Base-by-base conservation (phyloP, 2,113 vertebrate genomes). In the Phalacrocorax brasilianus region DNA sequence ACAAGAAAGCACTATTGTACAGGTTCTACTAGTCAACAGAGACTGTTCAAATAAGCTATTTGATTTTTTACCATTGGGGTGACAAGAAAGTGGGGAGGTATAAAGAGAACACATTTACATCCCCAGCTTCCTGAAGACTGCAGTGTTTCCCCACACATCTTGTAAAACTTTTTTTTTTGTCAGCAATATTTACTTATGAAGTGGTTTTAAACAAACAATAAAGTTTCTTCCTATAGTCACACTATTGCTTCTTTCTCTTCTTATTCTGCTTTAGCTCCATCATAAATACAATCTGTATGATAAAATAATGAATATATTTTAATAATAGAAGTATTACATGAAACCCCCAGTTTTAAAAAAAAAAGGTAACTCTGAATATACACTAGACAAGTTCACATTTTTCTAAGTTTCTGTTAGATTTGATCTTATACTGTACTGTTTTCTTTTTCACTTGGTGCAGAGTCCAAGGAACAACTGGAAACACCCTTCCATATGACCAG, bases 291-390 rank as follows among this genome's bases (percentile, higher is more conserved):
- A 71, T 55, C 8, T 28, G 5, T 38, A 44, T 7, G 8, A 45
- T 47, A 71, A 83, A 92, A 58, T 19, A 11, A 47, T 24, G 38
- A 38, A 38, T 38, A 38, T 67, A 38, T 26, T 86, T 47, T 65
- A 87, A 55, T 62, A 61, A 71, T 24, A 38, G 33, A 73, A 67
- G 66, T 0, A 2, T 33, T 16, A 28, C 24, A 58, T 17, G 45
- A 72, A 63, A 14, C 2, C 14, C 14, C 15, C 5, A 2, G 18
- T n/a, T 35, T 61, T 40, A 56, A 30, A 7, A 28, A 20, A 35
- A 45, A 8, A 5, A 8, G 0, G 0, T 35, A 45, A 14, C 17
- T 56, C 42, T 63, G n/a, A 77, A 67, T 12, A 63, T 5, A 35
- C 8, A 75, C 10, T 44, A 59, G 24, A 58, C 23, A 80, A 42